Base-by-base conservation (phyloP, 2,888 invertebrate species). In the Drosophila nr. fundita region DNA sequence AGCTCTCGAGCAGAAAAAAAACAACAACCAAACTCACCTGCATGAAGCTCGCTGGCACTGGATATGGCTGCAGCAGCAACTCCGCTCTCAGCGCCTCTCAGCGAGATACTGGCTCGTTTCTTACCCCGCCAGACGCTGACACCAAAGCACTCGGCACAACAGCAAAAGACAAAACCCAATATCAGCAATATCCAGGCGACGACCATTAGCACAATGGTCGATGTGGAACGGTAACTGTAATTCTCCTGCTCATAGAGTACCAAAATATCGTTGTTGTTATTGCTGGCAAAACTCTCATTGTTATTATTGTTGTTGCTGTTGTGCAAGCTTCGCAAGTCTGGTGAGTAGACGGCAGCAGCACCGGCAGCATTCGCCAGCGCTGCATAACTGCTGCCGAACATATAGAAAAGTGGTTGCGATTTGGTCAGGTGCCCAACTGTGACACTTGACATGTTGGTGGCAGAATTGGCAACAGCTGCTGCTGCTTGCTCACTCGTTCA, bases 81-180 rank as follows among this genome's bases (percentile, higher is more conserved):
- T 15, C 72, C 82, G 27, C 72, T 70, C 68, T 89, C 84, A 29
- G 48, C 48, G 21, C 52, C 40, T 52, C 73, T 52, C 38, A 64
- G 54, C n/a, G 76, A 62, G 53, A 66, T 73, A 74, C 77, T 72
- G 62, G 73, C 78, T 30, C 75, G 77, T 42, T 87, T 83, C 72
- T 85, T 89, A 55, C 83, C 85, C 55, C 82, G 76, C 80, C 90
- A 88, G 53, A 87, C 78, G 52, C 89, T 83, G 40, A 90, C 77
- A 38, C 87, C 89, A 24, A 90, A 91, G 72, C 91, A 92, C 66
- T 92, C 92, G 36, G 91, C 87, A 68, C 92, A 92, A 73, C 92
- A 92, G 77, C 92, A 92, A 54, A 92, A 80, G 45, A 91, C 87
- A 70, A 92, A 92, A 18, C 91, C 90, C 52, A 92, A 67, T 49